Base-by-base conservation (phyloP, 2,888 invertebrate species). In the Scelioninae gen. 2 region DNA sequence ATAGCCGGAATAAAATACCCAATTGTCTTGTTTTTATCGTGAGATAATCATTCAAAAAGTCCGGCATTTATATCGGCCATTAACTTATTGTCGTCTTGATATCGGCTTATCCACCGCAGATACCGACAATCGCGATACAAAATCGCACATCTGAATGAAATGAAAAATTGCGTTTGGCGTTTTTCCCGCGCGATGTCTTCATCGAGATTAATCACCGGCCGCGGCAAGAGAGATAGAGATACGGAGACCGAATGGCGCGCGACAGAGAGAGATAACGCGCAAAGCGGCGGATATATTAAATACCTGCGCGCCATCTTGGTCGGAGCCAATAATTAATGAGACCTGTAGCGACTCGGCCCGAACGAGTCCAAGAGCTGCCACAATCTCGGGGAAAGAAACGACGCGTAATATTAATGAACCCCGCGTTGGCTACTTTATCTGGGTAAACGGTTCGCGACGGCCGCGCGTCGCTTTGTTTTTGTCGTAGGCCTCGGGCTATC, bases 401-500 rank as follows among this genome's bases (percentile, higher is more conserved):
- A 11, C 53, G 33, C 60, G 33, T 41, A 58, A 60, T 65, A 72
- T 72, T 72, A 72, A 72, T 65, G 60, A 65, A 65, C 53, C 33
- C 22, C 10, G 13, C 48, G 46, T 10, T 52, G 50, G 45, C 52
- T 64, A 48, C 48, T 53, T 43, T 43, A 63, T 64, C 43, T 22
- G 37, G 19, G 9, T 0, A 10, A 53, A 39, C 7, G 31, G 33
- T 58, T 37, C 7, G 22, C 10, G 19, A 53, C 52, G 18, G 28
- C 37, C 57, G 25, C 39, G 1, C 11, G 22, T 28, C 28, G 41
- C 35, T 69, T 46, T 55, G 55, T 70, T 57, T 55, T 50, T 50
- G 52, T 13, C 11, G 5, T 33, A 43, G 64, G 28, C 58, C 28
- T 31, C n/a, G 10, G 45, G 53, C 19, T 61, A 61, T 35, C 37